These are phyloP conservation scores for Acanthurus tractus DNA, from an alignment of 2,797 vertebrate species.

Conservation along the genomic window DNA sequence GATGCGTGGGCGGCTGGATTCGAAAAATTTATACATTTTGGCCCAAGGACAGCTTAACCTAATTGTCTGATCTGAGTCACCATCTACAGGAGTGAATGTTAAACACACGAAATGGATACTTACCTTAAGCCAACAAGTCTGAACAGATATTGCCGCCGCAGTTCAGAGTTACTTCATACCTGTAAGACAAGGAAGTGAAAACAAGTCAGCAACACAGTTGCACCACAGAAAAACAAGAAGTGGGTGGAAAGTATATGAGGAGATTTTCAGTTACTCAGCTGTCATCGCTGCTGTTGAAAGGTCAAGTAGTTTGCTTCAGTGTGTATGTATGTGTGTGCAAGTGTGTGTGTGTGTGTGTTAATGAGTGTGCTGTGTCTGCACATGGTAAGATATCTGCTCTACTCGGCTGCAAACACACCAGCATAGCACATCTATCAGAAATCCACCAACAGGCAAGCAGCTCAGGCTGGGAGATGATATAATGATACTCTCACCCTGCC, in stretches of 20 bases:
- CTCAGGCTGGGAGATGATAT: constrained; percentile 39
- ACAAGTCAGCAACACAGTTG: constrained; percentile 69
- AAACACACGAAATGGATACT: constrained; percentile 60
- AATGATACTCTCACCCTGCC: constrained; percentile 42
- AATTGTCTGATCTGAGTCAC: constrained; percentile 52
- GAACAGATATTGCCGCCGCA: constrained; percentile 44
- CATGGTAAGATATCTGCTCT: constrained; percentile 56
- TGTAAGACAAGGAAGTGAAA: constrained; percentile 75
- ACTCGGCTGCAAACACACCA: constrained; percentile 57
- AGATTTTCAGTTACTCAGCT: constrained; percentile 73
- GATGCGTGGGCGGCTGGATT: constrained; percentile 46
- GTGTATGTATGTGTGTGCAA: constrained; percentile 36
- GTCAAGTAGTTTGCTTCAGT: constrained; percentile 62
- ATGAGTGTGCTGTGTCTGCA: constrained; percentile 42
- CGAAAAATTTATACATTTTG: constrained; percentile 29
- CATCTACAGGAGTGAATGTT: constrained; percentile 47
- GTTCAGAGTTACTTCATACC: constrained; percentile 66
- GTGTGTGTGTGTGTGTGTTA: constrained; percentile 23
- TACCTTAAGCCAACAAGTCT: constrained; percentile 58
- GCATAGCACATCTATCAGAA: constrained; percentile 70
- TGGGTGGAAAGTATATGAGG: constrained; percentile 73
- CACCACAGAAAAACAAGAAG: constrained; percentile 77
- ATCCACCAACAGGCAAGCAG: constrained; percentile 56
- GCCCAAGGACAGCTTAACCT: constrained; percentile 19
- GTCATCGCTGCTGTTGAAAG: constrained; percentile 75